phyloP scores from a whole-genome alignment of 2,113 vertebrate genomes.

The Mugil cephalus region DNA sequence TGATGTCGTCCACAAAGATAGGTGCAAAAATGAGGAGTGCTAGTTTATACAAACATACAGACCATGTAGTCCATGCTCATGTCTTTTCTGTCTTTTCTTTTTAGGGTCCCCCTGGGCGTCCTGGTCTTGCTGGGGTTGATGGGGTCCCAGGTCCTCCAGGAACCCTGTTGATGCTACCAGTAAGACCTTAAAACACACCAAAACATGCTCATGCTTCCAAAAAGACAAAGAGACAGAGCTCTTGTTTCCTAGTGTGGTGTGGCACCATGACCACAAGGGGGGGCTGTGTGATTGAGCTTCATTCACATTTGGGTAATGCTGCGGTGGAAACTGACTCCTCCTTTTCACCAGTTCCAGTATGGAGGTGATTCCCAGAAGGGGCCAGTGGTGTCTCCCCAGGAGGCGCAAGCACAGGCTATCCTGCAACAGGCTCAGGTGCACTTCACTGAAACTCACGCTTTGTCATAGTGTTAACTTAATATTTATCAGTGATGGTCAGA shows the following conservation, averaged over 20 bases:
- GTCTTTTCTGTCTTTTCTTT: constrained; percentile 11
- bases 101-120: constrained; percentile 89
- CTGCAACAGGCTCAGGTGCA: constrained; percentile 90
- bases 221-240: background rate
- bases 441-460: background rate
- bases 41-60: no score
- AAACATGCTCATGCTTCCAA: background rate
- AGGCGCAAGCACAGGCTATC: constrained; percentile 92
- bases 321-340: constrained; percentile 32
- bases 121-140: constrained; percentile 88
- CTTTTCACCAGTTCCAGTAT: constrained; percentile 86
- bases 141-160: constrained; percentile 90
- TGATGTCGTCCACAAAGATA: background rate
- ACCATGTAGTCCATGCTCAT: background rate
- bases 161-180: constrained; percentile 92
- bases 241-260: constrained; percentile 13
- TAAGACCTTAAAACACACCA: constrained; percentile 74
- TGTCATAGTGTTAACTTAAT: background rate
- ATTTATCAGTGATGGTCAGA: background rate
- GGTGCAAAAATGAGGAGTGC: background rate
- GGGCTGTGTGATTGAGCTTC: constrained; percentile 76
- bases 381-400: constrained; percentile 88
- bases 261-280: constrained; percentile 79
- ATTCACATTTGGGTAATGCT: constrained; percentile 54
- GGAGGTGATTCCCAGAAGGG: constrained; percentile 87